A percentile compares a stretch with the other conserved stretches of the same genome.
Conservation (phyloP, 2,113 vertebrate genomes). For the Daphoenositta chrysoptera region DNA sequence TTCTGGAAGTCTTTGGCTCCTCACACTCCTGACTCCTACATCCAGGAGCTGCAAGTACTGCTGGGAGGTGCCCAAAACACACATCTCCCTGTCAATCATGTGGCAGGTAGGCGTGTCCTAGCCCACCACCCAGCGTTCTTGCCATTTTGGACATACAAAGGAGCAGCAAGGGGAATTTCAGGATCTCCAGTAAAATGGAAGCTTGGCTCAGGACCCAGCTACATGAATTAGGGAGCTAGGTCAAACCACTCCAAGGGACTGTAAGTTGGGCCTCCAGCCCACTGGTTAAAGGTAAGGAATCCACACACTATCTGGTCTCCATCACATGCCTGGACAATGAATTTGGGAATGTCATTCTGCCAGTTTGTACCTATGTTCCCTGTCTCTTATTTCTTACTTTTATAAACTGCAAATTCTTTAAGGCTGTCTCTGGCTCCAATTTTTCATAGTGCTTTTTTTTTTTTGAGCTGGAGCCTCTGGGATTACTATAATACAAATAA, state of each 20-base stretch:
- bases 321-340: background rate
- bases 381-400: background rate
- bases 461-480: background rate
- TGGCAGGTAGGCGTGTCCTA: background rate
- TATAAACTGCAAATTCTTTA: background rate
- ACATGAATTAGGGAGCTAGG: background rate
- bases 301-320: fast-evolving
- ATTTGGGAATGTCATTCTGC: background rate
- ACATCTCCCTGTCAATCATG: background rate
- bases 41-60: background rate
- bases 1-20: background rate
- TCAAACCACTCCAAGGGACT: background rate
- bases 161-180: background rate
- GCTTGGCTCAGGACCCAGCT: fast-evolving
- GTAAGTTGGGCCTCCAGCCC: background rate
- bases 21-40: background rate
- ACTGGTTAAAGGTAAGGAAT: background rate
- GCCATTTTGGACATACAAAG: background rate
- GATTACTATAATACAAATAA: background rate
- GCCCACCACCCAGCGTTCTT: background rate
- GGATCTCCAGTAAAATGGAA: background rate
- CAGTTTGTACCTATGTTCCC: background rate
- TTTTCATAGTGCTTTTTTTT: background rate
- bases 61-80: background rate
- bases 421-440: background rate